These are phyloP conservation scores for Cyprinodon diabolis DNA, from an alignment of 2,797 vertebrate species.

Conservation along the genomic window DNA sequence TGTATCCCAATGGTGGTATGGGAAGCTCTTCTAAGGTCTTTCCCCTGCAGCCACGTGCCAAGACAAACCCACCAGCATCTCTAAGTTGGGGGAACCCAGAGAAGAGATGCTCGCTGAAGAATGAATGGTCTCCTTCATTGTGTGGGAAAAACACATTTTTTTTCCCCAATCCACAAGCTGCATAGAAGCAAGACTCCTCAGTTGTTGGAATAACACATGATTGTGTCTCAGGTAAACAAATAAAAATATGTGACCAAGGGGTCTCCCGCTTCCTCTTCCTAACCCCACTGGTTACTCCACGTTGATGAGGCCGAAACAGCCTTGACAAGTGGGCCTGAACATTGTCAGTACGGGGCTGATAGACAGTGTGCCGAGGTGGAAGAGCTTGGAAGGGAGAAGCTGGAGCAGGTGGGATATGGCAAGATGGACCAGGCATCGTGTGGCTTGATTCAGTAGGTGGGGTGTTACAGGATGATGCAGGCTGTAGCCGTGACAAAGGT, in stretches of 20 bases:
- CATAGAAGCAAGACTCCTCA: background rate
- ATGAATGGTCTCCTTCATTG: too few relatives aligned
- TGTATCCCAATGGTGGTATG: background rate
- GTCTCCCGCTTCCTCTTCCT: slow-evolving; percentile 6
- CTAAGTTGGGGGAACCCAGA: background rate
- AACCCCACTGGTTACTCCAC: background rate
- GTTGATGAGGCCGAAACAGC: background rate
- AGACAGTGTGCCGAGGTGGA: background rate
- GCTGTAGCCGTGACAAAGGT: background rate
- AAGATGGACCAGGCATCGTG: background rate
- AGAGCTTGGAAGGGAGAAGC: background rate
- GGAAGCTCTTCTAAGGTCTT: background rate
- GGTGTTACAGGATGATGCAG: background rate
- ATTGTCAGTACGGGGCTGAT: background rate
- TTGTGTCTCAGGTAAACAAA: background rate
- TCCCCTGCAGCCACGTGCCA: background rate
- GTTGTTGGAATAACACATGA: background rate
- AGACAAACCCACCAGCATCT: slow-evolving; percentile 4
- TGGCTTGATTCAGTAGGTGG: background rate
- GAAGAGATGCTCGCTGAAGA: too few relatives aligned
- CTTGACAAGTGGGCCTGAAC: background rate
- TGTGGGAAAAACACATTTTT: too few relatives aligned
- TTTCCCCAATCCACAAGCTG: background rate
- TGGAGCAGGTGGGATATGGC: background rate
- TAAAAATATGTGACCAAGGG: slow-evolving; percentile 1